Conservation (phyloP, 2,113 vertebrate species). For the Himantopus leucocephalus region DNA sequence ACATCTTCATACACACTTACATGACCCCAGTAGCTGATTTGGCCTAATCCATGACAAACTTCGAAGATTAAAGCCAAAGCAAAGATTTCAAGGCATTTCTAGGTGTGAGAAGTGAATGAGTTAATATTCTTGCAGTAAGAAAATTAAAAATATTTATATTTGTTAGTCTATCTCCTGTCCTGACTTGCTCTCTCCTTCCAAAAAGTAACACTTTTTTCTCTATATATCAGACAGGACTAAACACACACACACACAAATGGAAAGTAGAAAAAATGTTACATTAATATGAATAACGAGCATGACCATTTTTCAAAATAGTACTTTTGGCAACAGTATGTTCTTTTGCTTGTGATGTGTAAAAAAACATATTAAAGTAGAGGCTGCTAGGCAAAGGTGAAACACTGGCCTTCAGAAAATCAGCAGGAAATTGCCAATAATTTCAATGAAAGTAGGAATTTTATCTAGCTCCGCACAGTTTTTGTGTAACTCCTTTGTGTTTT, state of each 20-base stretch:
- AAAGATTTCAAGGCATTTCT: neutral
- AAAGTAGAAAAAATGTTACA: neutral
- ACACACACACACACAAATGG: rapidly evolving
- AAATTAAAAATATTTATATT: neutral
- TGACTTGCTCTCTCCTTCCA: neutral
- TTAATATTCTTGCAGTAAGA: neutral
- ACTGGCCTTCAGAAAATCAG: neutral
- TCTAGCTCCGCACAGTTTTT: neutral
- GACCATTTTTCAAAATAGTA: neutral
- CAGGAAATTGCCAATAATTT: neutral
- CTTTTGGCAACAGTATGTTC: neutral
- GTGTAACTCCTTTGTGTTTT: neutral
- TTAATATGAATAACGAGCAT: neutral
- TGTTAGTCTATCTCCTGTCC: neutral
- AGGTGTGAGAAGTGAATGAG: neutral
- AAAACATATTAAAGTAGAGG: neutral
- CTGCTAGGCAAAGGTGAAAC: neutral
- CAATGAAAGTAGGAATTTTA: neutral
- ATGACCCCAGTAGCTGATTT: too few relatives aligned
- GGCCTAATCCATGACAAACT: neutral
- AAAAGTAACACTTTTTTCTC: neutral
- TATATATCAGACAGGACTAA: neutral
- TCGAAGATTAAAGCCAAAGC: neutral
- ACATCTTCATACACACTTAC: neutral
- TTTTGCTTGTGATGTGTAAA: neutral